Percentiles rank a stretch among this genome's conserved stretches.
These are phyloP conservation scores for Candoia aspera DNA, from an alignment of 2,113 vertebrate genomes.

Conservation along the genomic window DNA sequence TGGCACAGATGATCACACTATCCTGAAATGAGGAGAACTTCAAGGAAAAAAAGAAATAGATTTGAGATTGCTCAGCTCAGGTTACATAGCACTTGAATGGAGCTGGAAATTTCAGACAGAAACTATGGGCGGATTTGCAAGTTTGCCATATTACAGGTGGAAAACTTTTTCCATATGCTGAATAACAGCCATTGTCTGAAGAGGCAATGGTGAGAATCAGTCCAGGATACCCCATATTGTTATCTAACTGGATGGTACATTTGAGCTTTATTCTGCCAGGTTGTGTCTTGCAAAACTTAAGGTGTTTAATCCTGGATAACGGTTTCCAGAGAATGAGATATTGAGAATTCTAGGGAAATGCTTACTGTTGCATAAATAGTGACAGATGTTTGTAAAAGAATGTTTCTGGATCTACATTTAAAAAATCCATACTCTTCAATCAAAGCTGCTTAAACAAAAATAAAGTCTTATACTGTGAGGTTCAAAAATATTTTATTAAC, in stretches of 20 bases:
- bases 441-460: not conserved
- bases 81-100: not conserved
- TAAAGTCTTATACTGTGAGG: not conserved
- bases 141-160: not conserved
- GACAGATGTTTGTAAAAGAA: not conserved
- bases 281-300: not conserved
- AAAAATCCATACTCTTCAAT: not conserved
- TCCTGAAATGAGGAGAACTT: not conserved
- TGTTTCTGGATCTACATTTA: not conserved
- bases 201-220: not conserved
- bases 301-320: not conserved
- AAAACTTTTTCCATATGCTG: not conserved
- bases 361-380: not conserved
- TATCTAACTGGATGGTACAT: not conserved
- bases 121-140: not conserved
- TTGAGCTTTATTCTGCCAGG: not conserved
- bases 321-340: not conserved
- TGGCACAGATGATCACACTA: not conserved
- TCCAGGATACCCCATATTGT: too few relatives aligned
- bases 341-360: not conserved
- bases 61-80: not conserved
- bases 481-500: slow-evolving; percentile 63
- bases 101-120: not conserved
- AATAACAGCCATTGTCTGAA: not conserved
- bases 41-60: not conserved